A percentile compares a stretch with the other conserved stretches of the same genome.
phyloP scores from a whole-genome alignment of 2,797 vertebrate genomes.

The Eulemur albifrons region DNA sequence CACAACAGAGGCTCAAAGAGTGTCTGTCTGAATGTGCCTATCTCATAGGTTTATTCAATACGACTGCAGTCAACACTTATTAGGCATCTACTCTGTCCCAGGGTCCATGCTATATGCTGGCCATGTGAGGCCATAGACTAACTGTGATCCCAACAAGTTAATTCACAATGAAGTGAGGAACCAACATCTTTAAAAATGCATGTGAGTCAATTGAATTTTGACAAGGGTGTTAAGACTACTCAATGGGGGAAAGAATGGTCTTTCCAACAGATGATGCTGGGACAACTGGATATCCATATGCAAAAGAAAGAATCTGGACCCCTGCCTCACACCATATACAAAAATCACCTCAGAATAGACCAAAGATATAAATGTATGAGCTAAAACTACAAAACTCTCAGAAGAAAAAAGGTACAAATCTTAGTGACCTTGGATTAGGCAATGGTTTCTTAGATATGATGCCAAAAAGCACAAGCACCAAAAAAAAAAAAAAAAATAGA shows the following conservation, averaged over 20 bases:
- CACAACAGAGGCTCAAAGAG: background rate
- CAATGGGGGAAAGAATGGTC: background rate
- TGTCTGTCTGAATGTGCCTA: background rate
- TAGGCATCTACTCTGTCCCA: background rate
- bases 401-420: background rate
- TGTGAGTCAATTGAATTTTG: background rate
- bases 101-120: background rate
- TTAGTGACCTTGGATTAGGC: background rate
- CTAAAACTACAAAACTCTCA: background rate
- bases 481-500: background rate
- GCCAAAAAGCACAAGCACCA: background rate
- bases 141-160: background rate
- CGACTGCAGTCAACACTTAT: background rate
- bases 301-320: background rate
- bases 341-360: slow-evolving; percentile 24
- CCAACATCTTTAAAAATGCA: background rate
- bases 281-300: background rate
- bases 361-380: background rate
- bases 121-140: background rate
- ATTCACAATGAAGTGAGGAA: background rate
- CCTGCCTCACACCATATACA: background rate
- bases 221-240: background rate
- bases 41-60: background rate
- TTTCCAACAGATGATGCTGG: background rate
- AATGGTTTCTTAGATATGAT: background rate